phyloP scores from a whole-genome alignment of 35 echinoderm and acorn worm genomes.

The Antedon bifida region DNA sequence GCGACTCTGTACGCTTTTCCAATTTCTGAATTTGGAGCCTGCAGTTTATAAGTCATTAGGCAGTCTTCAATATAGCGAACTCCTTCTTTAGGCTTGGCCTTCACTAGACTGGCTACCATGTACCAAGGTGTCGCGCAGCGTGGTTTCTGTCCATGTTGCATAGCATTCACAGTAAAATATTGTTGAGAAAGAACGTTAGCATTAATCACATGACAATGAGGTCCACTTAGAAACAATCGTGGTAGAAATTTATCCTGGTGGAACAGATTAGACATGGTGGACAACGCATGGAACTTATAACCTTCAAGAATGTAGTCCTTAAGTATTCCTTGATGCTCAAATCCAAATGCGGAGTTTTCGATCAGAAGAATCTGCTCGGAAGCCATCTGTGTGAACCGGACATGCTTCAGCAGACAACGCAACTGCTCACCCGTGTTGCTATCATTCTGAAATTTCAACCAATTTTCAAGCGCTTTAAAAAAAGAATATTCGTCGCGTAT shows the following conservation, averaged over 20 bases:
- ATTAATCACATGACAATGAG: constrained; percentile 24
- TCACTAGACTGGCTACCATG: not conserved
- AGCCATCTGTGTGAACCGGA: constrained; percentile 32
- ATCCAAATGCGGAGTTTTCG: constrained; percentile 30
- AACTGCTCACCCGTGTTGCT: not conserved
- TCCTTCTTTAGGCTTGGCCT: not conserved
- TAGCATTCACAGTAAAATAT: constrained; percentile 26
- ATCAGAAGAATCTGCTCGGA: constrained; percentile 20
- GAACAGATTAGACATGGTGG: constrained; percentile 22
- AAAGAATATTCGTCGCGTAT: constrained; percentile 28
- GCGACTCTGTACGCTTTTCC: constrained; percentile 25
- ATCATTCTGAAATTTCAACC: constrained; percentile 13
- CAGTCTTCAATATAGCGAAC: not conserved
- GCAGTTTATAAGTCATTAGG: constrained; percentile 14
- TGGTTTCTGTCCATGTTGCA: constrained; percentile 18
- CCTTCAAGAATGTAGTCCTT: constrained; percentile 31
- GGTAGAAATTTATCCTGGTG: constrained; percentile 9
- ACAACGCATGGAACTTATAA: constrained; percentile 37
- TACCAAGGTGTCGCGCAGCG: constrained; percentile 16
- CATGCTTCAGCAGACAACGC: not conserved
- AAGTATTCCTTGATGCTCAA: constrained; percentile 17
- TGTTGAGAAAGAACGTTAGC: constrained; percentile 15
- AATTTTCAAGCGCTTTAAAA: constrained; percentile 22
- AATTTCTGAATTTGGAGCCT: constrained; percentile 25
- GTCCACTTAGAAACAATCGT: constrained; percentile 15